Evolutionary conservation across 2,797 vertebrate genomes (phyloP).

Genomic region (Chloroceryle amazona): DNA sequence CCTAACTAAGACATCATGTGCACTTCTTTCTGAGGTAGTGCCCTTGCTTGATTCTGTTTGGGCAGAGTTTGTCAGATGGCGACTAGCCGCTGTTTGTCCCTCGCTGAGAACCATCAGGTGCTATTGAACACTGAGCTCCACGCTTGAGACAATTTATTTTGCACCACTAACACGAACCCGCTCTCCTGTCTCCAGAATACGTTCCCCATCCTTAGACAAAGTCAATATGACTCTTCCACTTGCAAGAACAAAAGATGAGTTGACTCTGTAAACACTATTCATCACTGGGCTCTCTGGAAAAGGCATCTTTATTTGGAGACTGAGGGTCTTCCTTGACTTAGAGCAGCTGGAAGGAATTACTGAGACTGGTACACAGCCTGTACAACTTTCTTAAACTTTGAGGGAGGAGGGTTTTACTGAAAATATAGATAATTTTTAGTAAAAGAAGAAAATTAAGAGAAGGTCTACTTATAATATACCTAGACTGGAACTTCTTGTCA

Average conservation of each 20-base stretch:
- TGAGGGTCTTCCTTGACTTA: neutral
- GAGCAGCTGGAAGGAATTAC: neutral
- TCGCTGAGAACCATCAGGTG: neutral
- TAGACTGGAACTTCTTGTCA: neutral
- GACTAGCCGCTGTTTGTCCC: neutral
- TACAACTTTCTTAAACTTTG: neutral
- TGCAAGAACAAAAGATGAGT: neutral
- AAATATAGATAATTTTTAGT: neutral
- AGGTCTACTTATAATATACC: neutral
- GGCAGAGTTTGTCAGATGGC: neutral
- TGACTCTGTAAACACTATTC: accelerated
- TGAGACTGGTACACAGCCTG: accelerated
- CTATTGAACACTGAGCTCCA: neutral
- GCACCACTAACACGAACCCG: neutral
- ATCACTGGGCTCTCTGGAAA: neutral
- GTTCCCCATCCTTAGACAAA: neutral
- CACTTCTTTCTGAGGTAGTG: neutral
- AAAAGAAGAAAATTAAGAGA: neutral
- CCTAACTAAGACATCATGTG: accelerated
- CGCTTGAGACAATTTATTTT: neutral
- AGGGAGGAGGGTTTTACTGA: neutral
- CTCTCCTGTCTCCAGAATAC: neutral
- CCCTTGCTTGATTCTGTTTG: neutral
- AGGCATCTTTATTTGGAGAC: neutral
- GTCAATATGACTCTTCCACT: neutral